Evolutionary conservation across 2,888 invertebrate genomes (phyloP), one percentile per base, ranked within the genome.

Genomic region (Plagiodera versicolora): DNA sequence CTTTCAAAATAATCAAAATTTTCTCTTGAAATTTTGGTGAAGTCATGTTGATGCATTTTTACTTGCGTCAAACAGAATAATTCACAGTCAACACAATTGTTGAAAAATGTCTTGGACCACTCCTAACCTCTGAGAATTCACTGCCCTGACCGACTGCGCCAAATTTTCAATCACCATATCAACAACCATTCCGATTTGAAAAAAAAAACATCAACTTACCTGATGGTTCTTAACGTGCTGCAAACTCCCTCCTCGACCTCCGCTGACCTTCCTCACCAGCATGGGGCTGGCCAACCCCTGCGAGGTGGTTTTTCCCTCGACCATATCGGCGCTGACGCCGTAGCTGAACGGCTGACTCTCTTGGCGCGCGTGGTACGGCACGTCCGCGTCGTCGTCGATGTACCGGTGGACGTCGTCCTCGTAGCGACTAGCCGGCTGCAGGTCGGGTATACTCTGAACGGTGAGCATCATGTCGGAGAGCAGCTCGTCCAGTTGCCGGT

Each of bases 361-460:
- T 72, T 91, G 89, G 75, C 94, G 86, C 75, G 94, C 94, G 89
- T 95, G 94, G 82, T 95, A 95, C 71, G 95, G 94, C 79, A 93
- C 92, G 79, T 83, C 83, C 53, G 77, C 75, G 57, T 77, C 77
- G 53, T 78, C 78, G 78, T 81, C 79, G 71, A 81, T 80, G 73
- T 73, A 79, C 5, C 32, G 4, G 65, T 54, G 64, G 64, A 56
- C 63, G 60, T 68, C 64, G 59, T 52, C 59, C 28, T 54, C 63
- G 62, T 64, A 63, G 39, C 64, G 69, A 56, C 69, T 71, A 70
- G 79, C 24, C 6, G 24, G 77, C 67, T 79, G 79, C 66, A 77
- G 70, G 74, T 87, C 87, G 72, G 90, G 89, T 77, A 92, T 88
- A 79, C 91, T 90, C 85, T 92, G 90, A 78, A 92, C 92, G 65